These are phyloP conservation scores for Megalops cyprinoides DNA, from an alignment of 2,797 vertebrate genomes.

Conservation along the genomic window DNA sequence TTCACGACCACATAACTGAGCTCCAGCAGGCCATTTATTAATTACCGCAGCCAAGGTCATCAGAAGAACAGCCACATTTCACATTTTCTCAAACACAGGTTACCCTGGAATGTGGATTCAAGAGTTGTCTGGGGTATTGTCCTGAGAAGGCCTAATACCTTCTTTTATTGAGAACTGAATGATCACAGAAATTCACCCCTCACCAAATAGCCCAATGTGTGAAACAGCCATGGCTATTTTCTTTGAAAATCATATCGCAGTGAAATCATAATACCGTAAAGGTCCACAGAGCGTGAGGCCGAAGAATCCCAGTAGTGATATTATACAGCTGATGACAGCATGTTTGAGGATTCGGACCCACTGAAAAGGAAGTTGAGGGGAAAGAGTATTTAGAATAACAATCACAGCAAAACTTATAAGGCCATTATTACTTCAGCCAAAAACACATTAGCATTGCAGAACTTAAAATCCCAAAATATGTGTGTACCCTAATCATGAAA, in stretches of 20 bases:
- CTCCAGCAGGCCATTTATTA: background rate
- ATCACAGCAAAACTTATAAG: too few species aligned
- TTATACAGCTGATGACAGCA: conserved; percentile 88
- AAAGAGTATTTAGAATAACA: too few species aligned
- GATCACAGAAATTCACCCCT: background rate
- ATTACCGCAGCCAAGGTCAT: background rate
- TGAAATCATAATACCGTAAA: conserved; percentile 80
- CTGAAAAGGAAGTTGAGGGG: conserved; percentile 63
- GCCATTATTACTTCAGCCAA: background rate
- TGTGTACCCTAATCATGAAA: background rate
- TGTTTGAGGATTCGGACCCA: conserved; percentile 97
- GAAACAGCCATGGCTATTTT: background rate
- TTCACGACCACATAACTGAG: background rate
- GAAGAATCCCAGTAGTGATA: conserved; percentile 95
- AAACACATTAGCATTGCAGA: background rate
- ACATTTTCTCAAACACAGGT: background rate
- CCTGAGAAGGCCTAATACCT: background rate
- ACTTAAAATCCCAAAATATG: background rate
- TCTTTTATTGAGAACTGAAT: background rate
- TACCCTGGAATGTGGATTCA: background rate
- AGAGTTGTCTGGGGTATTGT: background rate
- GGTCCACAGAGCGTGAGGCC: conserved; percentile 97
- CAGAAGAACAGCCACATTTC: background rate
- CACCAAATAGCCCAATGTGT: background rate
- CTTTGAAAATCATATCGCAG: too few species aligned